A percentile compares a stretch with the other conserved stretches of the same genome.
Evolutionary conservation across 2,797 vertebrate species (phyloP).

Genomic region (Lemur catta): DNA sequence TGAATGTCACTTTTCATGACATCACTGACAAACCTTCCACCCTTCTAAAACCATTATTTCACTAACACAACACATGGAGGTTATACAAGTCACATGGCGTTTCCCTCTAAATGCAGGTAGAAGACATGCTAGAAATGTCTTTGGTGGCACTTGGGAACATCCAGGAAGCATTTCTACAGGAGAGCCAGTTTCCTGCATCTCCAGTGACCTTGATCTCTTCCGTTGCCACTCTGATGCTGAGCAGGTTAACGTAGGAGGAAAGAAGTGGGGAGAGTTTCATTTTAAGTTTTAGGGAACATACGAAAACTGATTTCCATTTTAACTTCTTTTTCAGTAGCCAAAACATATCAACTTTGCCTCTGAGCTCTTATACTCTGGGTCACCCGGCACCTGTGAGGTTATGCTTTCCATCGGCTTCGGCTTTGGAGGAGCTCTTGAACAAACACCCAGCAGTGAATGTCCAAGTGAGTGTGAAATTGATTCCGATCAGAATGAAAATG

Average conservation of each 20-base stretch:
- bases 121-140: constrained; percentile 26
- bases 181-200: not conserved
- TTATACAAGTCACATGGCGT: not conserved
- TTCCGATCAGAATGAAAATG: not conserved
- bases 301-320: not conserved
- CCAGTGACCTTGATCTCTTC: constrained; percentile 36
- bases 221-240: constrained; percentile 16
- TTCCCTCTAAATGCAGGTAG: constrained; percentile 35
- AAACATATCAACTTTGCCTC: constrained; percentile 43
- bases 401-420: constrained; percentile 36
- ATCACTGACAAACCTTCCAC: not conserved
- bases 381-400: constrained; percentile 53
- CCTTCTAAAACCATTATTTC: not conserved
- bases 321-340: constrained; percentile 53
- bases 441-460: constrained; percentile 41
- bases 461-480: constrained; percentile 60
- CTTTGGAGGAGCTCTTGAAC: constrained; percentile 29
- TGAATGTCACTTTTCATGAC: not conserved
- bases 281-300: not conserved
- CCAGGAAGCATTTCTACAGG: constrained; percentile 18
- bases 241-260: constrained; percentile 46
- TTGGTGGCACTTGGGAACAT: constrained; percentile 43
- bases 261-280: accelerated
- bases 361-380: constrained; percentile 43
- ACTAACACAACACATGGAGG: not conserved